Conservation (phyloP, 53 echinoderm and acorn worm genomes). For the Glandiceps talaboti region DNA sequence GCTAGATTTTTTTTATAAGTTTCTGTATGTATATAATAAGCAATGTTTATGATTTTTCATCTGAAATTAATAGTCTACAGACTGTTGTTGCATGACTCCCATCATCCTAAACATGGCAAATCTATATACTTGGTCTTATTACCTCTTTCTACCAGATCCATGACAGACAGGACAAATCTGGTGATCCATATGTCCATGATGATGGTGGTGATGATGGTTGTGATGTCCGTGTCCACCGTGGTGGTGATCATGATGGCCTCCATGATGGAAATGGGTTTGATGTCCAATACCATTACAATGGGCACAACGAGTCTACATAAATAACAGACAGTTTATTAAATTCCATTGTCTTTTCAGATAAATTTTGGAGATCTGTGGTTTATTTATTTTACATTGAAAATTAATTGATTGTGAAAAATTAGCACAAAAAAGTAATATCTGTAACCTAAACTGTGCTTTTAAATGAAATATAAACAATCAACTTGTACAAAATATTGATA, state of each 20-base stretch:
- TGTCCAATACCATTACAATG: conserved; percentile 32
- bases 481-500: neutral
- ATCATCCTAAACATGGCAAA: neutral
- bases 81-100: neutral
- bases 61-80: neutral
- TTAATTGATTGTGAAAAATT: too few species aligned
- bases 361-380: too few species aligned
- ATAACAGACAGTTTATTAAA: too few species aligned
- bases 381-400: too few species aligned
- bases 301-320: conserved; percentile 56
- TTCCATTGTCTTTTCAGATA: too few species aligned
- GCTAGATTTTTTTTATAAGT: too few species aligned
- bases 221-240: conserved; percentile 19
- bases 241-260: conserved; percentile 14
- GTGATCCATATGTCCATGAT: conserved; percentile 12
- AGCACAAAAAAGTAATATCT: too few species aligned
- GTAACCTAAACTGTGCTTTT: too few species aligned
- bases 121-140: neutral
- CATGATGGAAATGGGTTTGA: neutral
- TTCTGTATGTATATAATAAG: too few species aligned
- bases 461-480: neutral
- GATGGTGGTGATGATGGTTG: neutral
- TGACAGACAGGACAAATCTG: conserved; percentile 45
- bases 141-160: conserved; percentile 67
- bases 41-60: too few species aligned